Conservation (phyloP, 1,140 invertebrate species). For the Diabrotica virgifera region DNA sequence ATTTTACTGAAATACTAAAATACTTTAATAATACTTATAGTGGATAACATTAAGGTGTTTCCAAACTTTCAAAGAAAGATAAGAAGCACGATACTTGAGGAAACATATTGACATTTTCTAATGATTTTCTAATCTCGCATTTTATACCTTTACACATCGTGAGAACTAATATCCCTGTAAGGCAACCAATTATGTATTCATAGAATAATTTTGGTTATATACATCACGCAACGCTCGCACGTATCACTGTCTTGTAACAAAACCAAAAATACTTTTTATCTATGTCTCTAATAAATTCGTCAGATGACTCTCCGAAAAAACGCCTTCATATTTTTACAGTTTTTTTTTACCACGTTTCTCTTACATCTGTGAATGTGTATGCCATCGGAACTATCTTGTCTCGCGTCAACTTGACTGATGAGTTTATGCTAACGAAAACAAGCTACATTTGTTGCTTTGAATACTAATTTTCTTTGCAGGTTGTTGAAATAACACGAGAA, state of each 20-base stretch:
- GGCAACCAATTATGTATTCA: no score
- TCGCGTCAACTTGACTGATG: neutral
- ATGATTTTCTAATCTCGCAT: no score
- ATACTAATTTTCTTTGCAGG: neutral
- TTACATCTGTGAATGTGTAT: constrained; percentile 2
- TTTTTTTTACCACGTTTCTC: neutral
- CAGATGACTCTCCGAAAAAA: neutral
- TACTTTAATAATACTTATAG: no score
- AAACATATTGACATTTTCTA: no score
- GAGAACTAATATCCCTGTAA: no score
- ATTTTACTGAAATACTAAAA: no score
- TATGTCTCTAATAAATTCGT: constrained; percentile 2
- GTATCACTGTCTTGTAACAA: neutral
- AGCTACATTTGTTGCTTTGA: neutral
- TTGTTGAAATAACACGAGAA: neutral
- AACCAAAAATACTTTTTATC: neutral
- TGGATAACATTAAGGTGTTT: no score
- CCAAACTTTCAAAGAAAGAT: no score
- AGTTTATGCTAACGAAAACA: constrained; percentile 2
- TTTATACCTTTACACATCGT: no score
- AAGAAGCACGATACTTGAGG: no score
- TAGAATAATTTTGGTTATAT: neutral
- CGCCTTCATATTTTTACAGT: neutral
- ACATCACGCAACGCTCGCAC: neutral
- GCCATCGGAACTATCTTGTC: neutral